Base-by-base conservation (phyloP, 1,140 invertebrate genomes). In the Meloidogyne chitwoodi region DNA sequence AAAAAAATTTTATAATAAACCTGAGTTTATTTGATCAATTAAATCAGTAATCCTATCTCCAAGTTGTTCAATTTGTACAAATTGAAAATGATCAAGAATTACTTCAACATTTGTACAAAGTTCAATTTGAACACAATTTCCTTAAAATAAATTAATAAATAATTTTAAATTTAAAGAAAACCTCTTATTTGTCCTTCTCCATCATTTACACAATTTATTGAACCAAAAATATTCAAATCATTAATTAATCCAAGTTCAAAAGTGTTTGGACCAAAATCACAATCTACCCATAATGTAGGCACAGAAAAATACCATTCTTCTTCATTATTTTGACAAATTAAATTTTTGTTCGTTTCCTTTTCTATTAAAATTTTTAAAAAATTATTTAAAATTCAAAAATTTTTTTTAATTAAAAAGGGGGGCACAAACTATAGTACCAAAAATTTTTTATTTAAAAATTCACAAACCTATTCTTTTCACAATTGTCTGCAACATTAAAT, bases 61-160 rank as follows among this genome's bases (percentile, higher is more conserved):
- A 24, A 77, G n/a, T 67, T 77, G 29, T 16, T 27, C 56, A n/a
- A 77, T 14, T 41, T 77, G 76, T 14, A 77, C 73, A 75, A 79
- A 77, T 63, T 77, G 76, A 26, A 77, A 77, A 56, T 77, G 76
- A 31, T 77, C 76, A 10, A 77, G 14, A 8, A 67, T 27, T 29
- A 77, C 22, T 14, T 68, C 76, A 34, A 77, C 41, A 22, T 64
- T 65, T 19, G 74, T 48, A 41, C 38, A 48, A 24, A 76, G 76
- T 56, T 77, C 76, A 38, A 77, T 38, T 29, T 56, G 64, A 16
- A 73, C 38, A 34, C 71, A 73, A 73, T 73, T 31, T 26, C 71
- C 64, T 61, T 24, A 62, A 22, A 72, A 64, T 24, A 3, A 27
- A 64, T 31, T 14, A 16, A n/a, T 62, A 61, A 31, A 29, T n/a